phyloP scores from a whole-genome alignment of 2,888 invertebrate genomes.

The Crepidodera aurea region DNA sequence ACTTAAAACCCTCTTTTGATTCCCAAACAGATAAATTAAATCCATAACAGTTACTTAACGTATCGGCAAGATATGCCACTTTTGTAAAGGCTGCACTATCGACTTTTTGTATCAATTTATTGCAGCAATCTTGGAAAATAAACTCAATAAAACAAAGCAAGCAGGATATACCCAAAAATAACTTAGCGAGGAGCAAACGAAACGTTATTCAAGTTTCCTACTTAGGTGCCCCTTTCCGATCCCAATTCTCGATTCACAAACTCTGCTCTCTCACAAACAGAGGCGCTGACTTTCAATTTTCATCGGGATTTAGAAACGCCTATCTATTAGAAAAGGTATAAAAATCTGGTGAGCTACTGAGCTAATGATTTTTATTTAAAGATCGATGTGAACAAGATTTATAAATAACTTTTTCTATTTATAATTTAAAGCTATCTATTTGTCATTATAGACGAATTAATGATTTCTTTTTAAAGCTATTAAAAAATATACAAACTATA shows the following conservation, averaged over 20 bases:
- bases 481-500: too few species aligned
- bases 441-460: too few species aligned
- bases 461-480: too few species aligned
- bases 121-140: conserved; percentile 31
- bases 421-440: too few species aligned
- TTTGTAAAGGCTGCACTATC: conserved; percentile 14
- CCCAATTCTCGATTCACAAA: conserved; percentile 17
- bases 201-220: conserved; percentile 38
- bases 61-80: conserved; percentile 13
- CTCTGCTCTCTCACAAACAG: conserved; percentile 4
- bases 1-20: too few species aligned
- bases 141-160: conserved; percentile 33
- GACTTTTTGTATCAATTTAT: conserved; percentile 31
- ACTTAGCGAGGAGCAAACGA: conserved; percentile 28
- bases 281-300: background rate
- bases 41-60: conserved; percentile 10
- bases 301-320: background rate
- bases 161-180: conserved; percentile 29
- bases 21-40: conserved; percentile 6
- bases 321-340: too few species aligned
- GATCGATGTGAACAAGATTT: too few species aligned
- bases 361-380: too few species aligned
- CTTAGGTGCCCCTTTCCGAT: conserved; percentile 42
- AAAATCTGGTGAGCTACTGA: too few species aligned
- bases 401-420: too few species aligned